Base-by-base conservation (phyloP, 2,888 invertebrate species). In the Ophion ventricosus region DNA sequence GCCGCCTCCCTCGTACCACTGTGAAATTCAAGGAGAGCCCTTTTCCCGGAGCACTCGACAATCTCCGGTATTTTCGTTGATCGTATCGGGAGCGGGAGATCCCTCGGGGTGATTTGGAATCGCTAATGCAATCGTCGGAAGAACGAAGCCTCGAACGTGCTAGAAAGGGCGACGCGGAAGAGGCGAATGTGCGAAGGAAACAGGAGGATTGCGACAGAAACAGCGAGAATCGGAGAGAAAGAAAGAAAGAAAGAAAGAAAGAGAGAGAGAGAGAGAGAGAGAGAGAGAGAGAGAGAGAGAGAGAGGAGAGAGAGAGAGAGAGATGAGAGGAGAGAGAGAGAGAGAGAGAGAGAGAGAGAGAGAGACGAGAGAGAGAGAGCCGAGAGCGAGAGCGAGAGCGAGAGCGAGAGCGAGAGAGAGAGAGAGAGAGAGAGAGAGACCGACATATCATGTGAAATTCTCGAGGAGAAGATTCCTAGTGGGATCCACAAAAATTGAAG, bases 181-280 rank as follows among this genome's bases (percentile, higher is more conserved):
- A 83, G 84, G 87, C 84, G 88, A 90, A 90, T 89, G 89, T 90
- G 89, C 88, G 76, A 35, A 49, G 49, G 49, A 64, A 61, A 79
- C 49, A 63, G 79, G n/a, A 29, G 70, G 43, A 49, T 49, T 49
- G 49, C 14, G 2, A 26, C 26, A 11, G 10, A 80, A 59, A 29
- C 77, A 69, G 63, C 54, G 57, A 64, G 76, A 76, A 81, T 75
- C 35, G 82, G 57, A 66, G 80, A 79, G 73, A 3, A 59, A n/a
- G 35, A 20, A 29, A 64, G 64, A 25, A 56, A 63, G 29, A 14
- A 40, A 67, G 79, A 78, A 66, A 83, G 61, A 54, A 70, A 70
- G 78, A 73, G 54, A 61, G 63, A 59, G 76, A 59, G 70, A 29
- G 54, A 56, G 17, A n/a, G 26, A 54, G 23, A 11, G 82, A 72